phyloP scores from a whole-genome alignment of 2,113 vertebrate species.

The Ginglymostoma cirratum region DNA sequence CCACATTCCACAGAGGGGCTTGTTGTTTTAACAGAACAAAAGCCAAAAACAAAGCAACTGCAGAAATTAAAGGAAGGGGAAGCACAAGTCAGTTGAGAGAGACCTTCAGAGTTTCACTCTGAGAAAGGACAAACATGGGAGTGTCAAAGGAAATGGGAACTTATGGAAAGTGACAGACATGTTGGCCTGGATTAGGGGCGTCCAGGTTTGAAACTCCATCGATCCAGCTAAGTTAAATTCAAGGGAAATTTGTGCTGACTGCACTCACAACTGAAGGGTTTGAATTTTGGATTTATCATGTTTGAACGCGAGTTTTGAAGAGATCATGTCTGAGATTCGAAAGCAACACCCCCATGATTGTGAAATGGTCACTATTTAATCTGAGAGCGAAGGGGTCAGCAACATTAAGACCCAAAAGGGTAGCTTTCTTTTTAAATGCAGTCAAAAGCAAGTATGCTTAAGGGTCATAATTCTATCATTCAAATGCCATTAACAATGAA shows the following conservation, averaged over 20 bases:
- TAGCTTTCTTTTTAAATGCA: no score
- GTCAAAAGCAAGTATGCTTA: no score
- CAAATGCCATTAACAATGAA: no score
- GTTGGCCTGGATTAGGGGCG: background rate
- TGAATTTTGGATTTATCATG: background rate
- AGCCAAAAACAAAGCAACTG: background rate
- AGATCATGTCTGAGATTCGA: no score
- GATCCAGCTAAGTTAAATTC: background rate
- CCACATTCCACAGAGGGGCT: no score
- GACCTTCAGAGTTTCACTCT: background rate
- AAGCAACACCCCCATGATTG: no score
- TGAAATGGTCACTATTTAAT: no score
- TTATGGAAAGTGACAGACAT: background rate
- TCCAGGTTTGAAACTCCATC: background rate
- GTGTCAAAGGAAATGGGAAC: background rate
- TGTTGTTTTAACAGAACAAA: no score
- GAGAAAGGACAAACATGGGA: background rate
- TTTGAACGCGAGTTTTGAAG: no score
- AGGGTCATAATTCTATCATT: no score
- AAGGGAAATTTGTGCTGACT: background rate
- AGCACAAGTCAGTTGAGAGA: background rate
- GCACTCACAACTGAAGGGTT: background rate
- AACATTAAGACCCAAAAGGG: no score
- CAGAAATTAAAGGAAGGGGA: background rate
- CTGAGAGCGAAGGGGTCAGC: no score